phyloP scores from a whole-genome alignment of 2,888 invertebrate genomes.

The Lepidocyrtinus sp. region DNA sequence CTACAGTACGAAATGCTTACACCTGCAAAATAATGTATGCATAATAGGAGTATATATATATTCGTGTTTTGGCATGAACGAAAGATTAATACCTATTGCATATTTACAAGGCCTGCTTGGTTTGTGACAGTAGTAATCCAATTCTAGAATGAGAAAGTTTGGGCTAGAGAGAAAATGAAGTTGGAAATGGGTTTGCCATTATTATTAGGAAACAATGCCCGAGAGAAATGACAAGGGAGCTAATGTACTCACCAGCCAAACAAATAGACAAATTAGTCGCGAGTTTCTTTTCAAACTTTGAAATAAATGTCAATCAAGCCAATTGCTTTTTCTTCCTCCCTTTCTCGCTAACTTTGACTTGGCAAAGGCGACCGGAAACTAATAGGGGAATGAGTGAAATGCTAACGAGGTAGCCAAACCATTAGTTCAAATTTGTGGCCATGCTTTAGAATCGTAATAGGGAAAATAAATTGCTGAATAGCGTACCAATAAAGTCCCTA shows the following conservation, averaged over 20 bases:
- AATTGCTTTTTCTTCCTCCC: conserved; percentile 11
- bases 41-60: conserved; percentile 18
- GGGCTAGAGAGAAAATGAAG: background rate
- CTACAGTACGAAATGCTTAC: background rate
- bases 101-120: background rate
- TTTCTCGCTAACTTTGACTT: too few species aligned
- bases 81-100: too few species aligned
- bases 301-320: conserved; percentile 21
- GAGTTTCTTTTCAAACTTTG: conserved; percentile 2
- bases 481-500: too few species aligned
- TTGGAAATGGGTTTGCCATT: conserved; percentile 15
- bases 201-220: conserved; percentile 13
- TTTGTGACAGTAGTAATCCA: conserved; percentile 14
- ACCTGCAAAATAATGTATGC: too few species aligned
- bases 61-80: conserved; percentile 19
- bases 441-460: too few species aligned
- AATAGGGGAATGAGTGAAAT: background rate
- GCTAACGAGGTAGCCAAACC: conserved; percentile 8
- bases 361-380: conserved; percentile 12
- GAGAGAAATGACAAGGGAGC: conserved; percentile 11
- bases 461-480: too few species aligned
- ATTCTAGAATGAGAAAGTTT: background rate
- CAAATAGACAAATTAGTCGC: conserved; percentile 21
- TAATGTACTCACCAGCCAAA: conserved; percentile 12
- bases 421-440: too few species aligned